Evolutionary conservation across 2,888 invertebrate species (phyloP).

Genomic region (Tenthredo distinguenda): DNA sequence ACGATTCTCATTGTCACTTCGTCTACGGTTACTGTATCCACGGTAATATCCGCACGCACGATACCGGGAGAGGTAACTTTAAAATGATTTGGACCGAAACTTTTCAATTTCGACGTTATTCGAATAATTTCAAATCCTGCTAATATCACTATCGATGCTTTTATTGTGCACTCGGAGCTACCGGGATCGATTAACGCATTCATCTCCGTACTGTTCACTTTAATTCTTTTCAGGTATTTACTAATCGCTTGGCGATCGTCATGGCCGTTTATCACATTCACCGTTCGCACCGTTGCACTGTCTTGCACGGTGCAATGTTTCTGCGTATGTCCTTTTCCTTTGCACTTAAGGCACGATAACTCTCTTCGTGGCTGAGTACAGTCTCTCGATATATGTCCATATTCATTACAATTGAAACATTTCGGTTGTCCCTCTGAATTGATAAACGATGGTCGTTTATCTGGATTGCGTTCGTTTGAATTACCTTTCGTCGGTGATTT

Average conservation of each 20-base stretch:
- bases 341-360: too few species aligned
- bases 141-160: constrained; percentile 45
- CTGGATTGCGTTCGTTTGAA: too few species aligned
- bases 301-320: too few species aligned
- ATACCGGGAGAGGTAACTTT: background rate
- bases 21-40: background rate
- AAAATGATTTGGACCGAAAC: constrained; percentile 31
- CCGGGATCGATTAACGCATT: constrained; percentile 56
- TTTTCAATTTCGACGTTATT: background rate
- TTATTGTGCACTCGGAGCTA: constrained; percentile 58
- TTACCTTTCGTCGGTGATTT: too few species aligned
- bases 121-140: background rate
- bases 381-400: too few species aligned
- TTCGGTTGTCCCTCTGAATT: too few species aligned
- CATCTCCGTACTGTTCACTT: constrained; percentile 40
- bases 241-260: background rate
- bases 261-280: background rate
- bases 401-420: too few species aligned
- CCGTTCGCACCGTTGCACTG: background rate
- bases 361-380: too few species aligned
- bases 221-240: constrained; percentile 56
- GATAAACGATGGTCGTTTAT: too few species aligned
- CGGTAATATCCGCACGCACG: background rate
- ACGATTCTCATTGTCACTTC: constrained; percentile 59
- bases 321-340: too few species aligned